These are phyloP conservation scores for Drosophila testacea DNA, from an alignment of 2,888 invertebrate species.

Conservation along the genomic window DNA sequence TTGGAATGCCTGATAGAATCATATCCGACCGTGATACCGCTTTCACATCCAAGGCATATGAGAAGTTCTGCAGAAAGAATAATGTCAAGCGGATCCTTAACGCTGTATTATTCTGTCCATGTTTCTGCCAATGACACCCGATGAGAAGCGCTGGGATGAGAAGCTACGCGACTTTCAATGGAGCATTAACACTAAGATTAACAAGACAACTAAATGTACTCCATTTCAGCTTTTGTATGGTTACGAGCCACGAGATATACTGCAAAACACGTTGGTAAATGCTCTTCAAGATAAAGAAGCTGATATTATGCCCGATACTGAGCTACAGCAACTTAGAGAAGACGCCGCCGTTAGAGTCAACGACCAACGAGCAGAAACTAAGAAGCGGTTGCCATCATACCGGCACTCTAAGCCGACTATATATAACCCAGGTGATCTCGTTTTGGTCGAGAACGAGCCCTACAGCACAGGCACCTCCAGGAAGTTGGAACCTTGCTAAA, in stretches of 20 bases:
- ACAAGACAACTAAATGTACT: conserved; percentile 3
- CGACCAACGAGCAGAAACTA: conserved; percentile 11
- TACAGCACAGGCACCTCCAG: too few relatives aligned
- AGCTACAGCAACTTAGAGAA: not conserved
- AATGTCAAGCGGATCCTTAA: conserved; percentile 2
- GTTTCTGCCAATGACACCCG: not conserved
- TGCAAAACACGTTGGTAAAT: not conserved
- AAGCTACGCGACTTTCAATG: conserved; percentile 4
- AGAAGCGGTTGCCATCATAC: not conserved
- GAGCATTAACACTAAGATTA: conserved; percentile 12
- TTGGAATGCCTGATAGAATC: not conserved
- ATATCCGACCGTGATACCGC: conserved; percentile 1
- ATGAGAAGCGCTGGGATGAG: conserved; percentile 11
- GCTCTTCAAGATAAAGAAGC: conserved; percentile 2
- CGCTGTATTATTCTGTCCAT: conserved; percentile 5
- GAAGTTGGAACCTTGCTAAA: too few relatives aligned
- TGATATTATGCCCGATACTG: conserved; percentile 8
- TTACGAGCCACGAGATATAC: conserved; percentile 3
- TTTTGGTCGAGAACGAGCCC: too few relatives aligned
- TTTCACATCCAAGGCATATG: conserved; percentile 4
- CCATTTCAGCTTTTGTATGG: conserved; percentile 7
- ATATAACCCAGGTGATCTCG: too few relatives aligned
- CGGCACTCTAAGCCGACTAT: not conserved
- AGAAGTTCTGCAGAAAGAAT: not conserved
- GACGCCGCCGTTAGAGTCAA: not conserved